These are phyloP conservation scores for Pyrrhia umbra DNA, from an alignment of 2,888 invertebrate species.

Conservation along the genomic window DNA sequence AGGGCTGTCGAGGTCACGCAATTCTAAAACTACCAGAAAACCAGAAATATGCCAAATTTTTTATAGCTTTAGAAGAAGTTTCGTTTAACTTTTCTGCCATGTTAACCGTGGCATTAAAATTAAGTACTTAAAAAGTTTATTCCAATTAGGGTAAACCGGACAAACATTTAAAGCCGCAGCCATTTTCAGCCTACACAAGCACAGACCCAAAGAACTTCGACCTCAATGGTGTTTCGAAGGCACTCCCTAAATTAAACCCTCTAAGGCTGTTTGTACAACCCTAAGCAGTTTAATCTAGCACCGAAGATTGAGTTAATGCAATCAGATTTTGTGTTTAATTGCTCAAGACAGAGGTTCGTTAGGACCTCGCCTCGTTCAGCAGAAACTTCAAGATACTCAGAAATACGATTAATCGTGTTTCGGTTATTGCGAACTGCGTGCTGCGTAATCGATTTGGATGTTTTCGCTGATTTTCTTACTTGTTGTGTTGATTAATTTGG, in stretches of 20 bases:
- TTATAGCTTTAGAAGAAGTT: too few relatives aligned
- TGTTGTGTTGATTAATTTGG: background rate
- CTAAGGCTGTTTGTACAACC: slow-evolving; percentile 44
- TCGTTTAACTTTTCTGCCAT: too few relatives aligned
- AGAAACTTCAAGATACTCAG: slow-evolving; percentile 28
- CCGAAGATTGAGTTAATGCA: slow-evolving; percentile 60
- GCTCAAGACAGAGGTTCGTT: slow-evolving; percentile 47
- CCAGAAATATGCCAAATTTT: too few relatives aligned
- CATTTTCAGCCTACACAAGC: slow-evolving; percentile 7
- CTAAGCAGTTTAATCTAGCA: slow-evolving; percentile 44
- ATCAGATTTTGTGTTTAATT: slow-evolving; percentile 59
- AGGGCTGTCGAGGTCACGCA: too few relatives aligned
- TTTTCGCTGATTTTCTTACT: slow-evolving; percentile 1
- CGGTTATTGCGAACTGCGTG: slow-evolving; percentile 22
- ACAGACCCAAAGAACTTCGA: background rate
- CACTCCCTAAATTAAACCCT: slow-evolving; percentile 49
- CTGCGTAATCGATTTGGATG: background rate
- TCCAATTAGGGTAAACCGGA: background rate
- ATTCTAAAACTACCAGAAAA: too few relatives aligned
- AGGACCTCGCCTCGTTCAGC: slow-evolving; percentile 20
- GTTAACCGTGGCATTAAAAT: too few relatives aligned
- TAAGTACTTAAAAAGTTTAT: background rate
- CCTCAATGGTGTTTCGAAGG: slow-evolving; percentile 24
- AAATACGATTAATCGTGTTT: slow-evolving; percentile 39
- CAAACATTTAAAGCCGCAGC: background rate